Base-by-base conservation (phyloP, 1,140 invertebrate species). In the Hycleus cichorii region DNA sequence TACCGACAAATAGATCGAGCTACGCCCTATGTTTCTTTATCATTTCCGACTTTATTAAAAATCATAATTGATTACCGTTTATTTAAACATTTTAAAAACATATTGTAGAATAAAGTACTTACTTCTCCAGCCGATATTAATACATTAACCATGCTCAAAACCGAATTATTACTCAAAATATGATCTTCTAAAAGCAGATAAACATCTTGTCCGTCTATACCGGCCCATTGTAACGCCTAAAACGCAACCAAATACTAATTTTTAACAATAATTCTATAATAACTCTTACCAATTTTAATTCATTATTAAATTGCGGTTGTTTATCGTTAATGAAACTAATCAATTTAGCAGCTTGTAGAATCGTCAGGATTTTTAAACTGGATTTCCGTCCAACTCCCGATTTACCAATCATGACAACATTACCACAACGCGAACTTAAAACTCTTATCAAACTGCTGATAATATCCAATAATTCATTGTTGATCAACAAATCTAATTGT, bases 181-280 rank as follows among this genome's bases (percentile, higher is more conserved):
- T 90, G 85, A 64, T 96, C 93, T 69, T 97, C 93, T 1, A 97
- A 72, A 3, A 95, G 65, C 18, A 97, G 76, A 45, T 75, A 88
- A 81, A 62, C 78, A 69, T 69, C 78, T 71, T 94, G 85, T 9
- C 86, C 85, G 48, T 94, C 91, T 39, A 95, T 76, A 18, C 87
- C 91, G n/a, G 88, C 84, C 10, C 76, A 65, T 73, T 93, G 90
- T 75, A 95, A 84, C 3, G 84, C 87, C 73, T 75, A 47, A 42
- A 65, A 65, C 7, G 32, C 7, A 10, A 9, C 12, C 32, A n/a
- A 44, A 43, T 44, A 18, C 18, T 18, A 18, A 18, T 18, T 18
- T 18, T 18, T 1, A 18, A 18, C 32, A 32, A 8, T 46, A 4
- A 43, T 47, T 52, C 0, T 24, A 6, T 24, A 46, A 10, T 40